Evolutionary conservation across 1,140 invertebrate genomes (phyloP).

Genomic region (Ganaspis sp.): DNA sequence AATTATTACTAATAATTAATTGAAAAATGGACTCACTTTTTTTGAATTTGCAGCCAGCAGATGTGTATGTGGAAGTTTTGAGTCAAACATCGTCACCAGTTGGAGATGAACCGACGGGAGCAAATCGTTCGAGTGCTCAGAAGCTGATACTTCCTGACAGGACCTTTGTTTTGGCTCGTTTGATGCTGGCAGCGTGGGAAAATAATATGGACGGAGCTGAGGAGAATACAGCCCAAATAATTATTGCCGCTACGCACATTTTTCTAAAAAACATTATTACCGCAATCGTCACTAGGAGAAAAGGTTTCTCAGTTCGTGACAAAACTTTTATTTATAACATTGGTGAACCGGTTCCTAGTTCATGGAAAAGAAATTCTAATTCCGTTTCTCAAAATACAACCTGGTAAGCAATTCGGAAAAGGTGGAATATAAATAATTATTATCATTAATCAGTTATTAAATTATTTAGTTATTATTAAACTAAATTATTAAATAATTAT

Average conservation of each 20-base stretch:
- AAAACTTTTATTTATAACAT: constrained; percentile 84
- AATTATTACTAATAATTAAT: too few relatives aligned
- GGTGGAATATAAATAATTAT: too few relatives aligned
- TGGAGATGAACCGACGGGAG: constrained; percentile 74
- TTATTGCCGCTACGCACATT: constrained; percentile 85
- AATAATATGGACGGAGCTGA: constrained; percentile 87
- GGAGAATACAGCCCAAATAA: constrained; percentile 84
- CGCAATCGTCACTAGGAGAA: constrained; percentile 82
- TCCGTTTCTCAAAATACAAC: constrained; percentile 54
- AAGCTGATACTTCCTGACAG: constrained; percentile 86
- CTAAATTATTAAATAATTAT: too few relatives aligned
- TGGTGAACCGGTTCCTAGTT: constrained; percentile 83
- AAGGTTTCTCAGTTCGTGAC: constrained; percentile 83
- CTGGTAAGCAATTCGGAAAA: constrained; percentile 32
- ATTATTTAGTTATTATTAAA: too few relatives aligned
- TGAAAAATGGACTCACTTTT: too few relatives aligned
- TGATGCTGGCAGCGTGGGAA: constrained; percentile 90
- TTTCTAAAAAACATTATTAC: constrained; percentile 88
- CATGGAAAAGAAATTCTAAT: constrained; percentile 81
- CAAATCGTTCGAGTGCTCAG: constrained; percentile 78
- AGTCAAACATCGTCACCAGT: constrained; percentile 71
- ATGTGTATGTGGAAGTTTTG: constrained; percentile 73
- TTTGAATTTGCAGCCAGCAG: constrained; percentile 66
- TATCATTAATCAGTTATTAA: too few relatives aligned
- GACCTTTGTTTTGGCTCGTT: constrained; percentile 85